Evolutionary conservation across 2,113 vertebrate species (phyloP).

Genomic region (Paracanthobrama guichenoti): DNA sequence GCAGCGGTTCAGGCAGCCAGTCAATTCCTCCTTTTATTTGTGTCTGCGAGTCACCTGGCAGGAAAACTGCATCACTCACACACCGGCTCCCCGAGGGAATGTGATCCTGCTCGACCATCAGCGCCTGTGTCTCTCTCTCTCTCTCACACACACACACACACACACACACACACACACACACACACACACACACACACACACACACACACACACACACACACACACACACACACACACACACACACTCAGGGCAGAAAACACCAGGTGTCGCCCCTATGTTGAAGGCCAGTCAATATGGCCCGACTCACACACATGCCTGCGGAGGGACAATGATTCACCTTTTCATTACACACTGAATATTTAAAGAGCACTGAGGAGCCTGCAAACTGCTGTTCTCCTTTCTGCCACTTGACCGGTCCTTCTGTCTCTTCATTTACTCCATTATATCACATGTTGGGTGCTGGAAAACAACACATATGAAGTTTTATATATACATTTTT

Average conservation of each 20-base stretch:
- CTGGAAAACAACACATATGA: not conserved
- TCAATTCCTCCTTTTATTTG: not conserved
- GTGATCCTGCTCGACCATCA: not conserved
- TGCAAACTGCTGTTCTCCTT: not conserved
- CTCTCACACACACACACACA: too few relatives aligned
- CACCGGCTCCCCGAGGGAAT: not conserved
- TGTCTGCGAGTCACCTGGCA: not conserved
- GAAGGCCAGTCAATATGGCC: constrained; percentile 67
- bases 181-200: too few relatives aligned
- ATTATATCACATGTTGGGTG: constrained; percentile 20
- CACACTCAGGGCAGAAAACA: not conserved
- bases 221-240: too few relatives aligned
- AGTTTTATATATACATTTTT: not conserved
- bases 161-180: constrained; percentile 18
- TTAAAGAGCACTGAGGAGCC: constrained; percentile 71
- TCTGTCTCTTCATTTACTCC: not conserved
- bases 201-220: too few relatives aligned
- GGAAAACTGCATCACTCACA: not conserved
- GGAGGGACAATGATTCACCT: constrained; percentile 66
- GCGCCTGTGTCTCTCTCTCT: not conserved
- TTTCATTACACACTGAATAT: constrained; percentile 78
- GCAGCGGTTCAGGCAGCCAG: not conserved
- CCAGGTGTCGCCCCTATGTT: constrained; percentile 58
- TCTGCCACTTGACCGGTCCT: constrained; percentile 17
- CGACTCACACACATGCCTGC: constrained; percentile 53